Evolutionary conservation across 2,888 invertebrate species (phyloP).

Genomic region (Lycocerus yunnanus): DNA sequence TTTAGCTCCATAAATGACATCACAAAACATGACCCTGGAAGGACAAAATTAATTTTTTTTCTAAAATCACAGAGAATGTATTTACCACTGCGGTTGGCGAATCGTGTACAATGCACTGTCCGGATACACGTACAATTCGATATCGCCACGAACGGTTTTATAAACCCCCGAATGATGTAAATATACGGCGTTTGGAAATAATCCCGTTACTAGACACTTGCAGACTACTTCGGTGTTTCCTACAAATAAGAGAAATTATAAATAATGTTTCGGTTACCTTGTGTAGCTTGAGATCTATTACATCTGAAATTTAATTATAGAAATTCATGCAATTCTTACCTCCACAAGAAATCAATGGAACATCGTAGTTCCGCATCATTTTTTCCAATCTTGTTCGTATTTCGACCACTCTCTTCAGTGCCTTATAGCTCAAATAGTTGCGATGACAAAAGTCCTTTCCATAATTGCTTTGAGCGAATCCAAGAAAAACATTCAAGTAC

Average conservation of each 20-base stretch:
- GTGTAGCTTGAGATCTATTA: no score
- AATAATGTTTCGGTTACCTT: no score
- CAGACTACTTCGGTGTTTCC: slow-evolving; percentile 71
- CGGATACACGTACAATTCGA: slow-evolving; percentile 80
- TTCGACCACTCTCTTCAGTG: slow-evolving; percentile 81
- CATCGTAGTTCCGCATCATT: slow-evolving; percentile 68
- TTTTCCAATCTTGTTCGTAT: slow-evolving; percentile 70
- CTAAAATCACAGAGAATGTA: neutral
- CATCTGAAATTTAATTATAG: no score
- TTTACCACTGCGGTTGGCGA: slow-evolving; percentile 75
- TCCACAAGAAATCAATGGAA: slow-evolving; percentile 70
- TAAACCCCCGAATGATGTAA: slow-evolving; percentile 80
- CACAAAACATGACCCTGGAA: slow-evolving; percentile 84
- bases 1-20: slow-evolving; percentile 80
- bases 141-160: slow-evolving; percentile 77
- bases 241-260: no score
- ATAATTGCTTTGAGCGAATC: slow-evolving; percentile 59
- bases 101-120: slow-evolving; percentile 82
- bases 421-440: slow-evolving; percentile 85
- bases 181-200: slow-evolving; percentile 90
- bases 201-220: slow-evolving; percentile 84
- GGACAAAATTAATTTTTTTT: slow-evolving; percentile 26
- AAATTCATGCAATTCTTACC: no score
- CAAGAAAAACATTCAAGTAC: slow-evolving; percentile 79
- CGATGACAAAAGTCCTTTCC: slow-evolving; percentile 76